Base-by-base conservation (phyloP, 2,113 vertebrate genomes). In the Pygathrix nemaeus region DNA sequence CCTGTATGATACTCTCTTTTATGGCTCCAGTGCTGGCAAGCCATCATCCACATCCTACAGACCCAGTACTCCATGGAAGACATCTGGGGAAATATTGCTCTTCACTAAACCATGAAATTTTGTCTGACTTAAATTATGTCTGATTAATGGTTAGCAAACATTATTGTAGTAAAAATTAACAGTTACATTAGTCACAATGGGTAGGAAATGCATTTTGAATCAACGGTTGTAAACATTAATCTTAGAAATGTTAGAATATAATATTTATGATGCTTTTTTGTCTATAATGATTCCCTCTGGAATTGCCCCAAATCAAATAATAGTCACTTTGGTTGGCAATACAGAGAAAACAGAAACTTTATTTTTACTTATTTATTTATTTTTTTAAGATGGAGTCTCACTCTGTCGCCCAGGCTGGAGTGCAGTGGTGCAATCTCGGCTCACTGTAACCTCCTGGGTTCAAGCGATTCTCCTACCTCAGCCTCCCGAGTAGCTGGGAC, bases 191-290 rank as follows among this genome's bases (percentile, higher is more conserved):
- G 45, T 90, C 27, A 38, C 50, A 61, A 75, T 90, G 57, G 16
- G 45, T 68, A 79, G 32, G 90, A 95, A 97, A 81, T 52, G 32
- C 30, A 94, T 95, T 90, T 75, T 40, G 50, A 83, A 64, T 68
- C 78, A 97, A 73, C 2, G 73, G 23, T 30, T 50, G 59, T 6
- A 95, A 94, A 70, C 83, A 96, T 55, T 76, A 73, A 90, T 81
- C 89, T 90, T 95, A 93, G 87, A 78, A 87, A 94, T 93, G 96
- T 9, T 48, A 96, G 68, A 95, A 88, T 30, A 92, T 5, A 96
- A 86, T 93, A 95, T 75, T 93, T 80, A 83, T 72, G 88, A 75
- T 82, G 61, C 5, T 72, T 92, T 78, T 96, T 93, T 8, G 35
- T 96, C 61, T 79, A 48, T 8, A 92, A 57, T 11, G 96, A 90